Evolutionary conservation across 2,797 vertebrate genomes (phyloP).

Genomic region (Thamnophis elegans): DNA sequence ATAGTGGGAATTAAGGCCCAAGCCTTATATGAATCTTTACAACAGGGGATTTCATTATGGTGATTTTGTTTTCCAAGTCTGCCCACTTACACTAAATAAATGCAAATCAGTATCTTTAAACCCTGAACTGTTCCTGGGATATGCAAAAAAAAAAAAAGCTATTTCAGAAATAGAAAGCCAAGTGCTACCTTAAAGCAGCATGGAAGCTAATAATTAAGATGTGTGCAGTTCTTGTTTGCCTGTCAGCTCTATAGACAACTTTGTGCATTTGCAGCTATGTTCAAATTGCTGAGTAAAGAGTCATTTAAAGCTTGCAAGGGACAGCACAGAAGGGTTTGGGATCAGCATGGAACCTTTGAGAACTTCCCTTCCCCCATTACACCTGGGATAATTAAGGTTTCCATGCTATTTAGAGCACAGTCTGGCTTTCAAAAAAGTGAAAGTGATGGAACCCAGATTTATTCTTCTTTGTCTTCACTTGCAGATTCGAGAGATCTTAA

Average conservation of each 20-base stretch:
- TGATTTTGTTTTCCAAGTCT: neutral
- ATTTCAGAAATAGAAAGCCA: neutral
- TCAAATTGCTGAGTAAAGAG: neutral
- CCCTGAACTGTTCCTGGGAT: neutral
- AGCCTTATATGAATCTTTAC: neutral
- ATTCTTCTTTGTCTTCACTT: neutral
- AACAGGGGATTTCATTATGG: neutral
- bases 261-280: neutral
- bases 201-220: neutral
- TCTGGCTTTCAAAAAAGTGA: neutral
- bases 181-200: neutral
- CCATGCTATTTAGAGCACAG: neutral
- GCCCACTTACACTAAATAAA: neutral
- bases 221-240: neutral
- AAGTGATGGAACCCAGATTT: neutral
- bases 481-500: neutral
- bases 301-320: neutral
- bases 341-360: neutral
- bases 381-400: neutral
- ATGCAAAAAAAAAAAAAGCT: neutral
- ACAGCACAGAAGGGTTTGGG: neutral
- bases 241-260: neutral
- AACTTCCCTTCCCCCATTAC: neutral
- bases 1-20: neutral
- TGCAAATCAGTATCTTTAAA: neutral